These are phyloP conservation scores for Lasioglossum leucozonium DNA, from an alignment of 2,888 invertebrate species.

Conservation along the genomic window DNA sequence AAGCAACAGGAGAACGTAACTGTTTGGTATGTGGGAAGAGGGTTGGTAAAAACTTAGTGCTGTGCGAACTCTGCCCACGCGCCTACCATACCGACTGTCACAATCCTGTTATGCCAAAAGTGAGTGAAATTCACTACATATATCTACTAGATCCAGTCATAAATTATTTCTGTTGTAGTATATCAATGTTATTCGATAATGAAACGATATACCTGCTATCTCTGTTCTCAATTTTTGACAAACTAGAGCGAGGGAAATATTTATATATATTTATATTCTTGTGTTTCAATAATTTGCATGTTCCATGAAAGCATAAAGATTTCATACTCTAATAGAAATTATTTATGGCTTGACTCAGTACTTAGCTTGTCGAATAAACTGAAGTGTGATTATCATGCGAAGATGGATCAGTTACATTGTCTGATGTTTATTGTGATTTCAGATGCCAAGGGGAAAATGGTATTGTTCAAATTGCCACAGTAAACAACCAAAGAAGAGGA, in stretches of 20 bases:
- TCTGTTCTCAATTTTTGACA: background rate
- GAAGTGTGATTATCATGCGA: background rate
- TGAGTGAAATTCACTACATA: conserved; percentile 74
- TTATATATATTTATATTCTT: background rate
- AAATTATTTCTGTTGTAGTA: background rate
- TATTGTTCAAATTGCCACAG: conserved; percentile 95
- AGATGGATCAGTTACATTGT: background rate
- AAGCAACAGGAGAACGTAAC: conserved; percentile 95
- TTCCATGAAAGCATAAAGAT: too few species aligned
- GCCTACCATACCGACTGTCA: conserved; percentile 97
- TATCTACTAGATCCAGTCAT: background rate
- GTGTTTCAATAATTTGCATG: too few species aligned
- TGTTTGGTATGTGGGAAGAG: conserved; percentile 97
- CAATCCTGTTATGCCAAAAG: conserved; percentile 93
- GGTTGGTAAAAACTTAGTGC: conserved; percentile 89
- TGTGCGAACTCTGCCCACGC: conserved; percentile 95
- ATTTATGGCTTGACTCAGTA: background rate
- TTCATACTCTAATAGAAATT: background rate
- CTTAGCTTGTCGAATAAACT: background rate
- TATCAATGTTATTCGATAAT: background rate
- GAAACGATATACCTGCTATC: background rate
- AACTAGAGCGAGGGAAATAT: background rate
- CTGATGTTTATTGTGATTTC: conserved; percentile 47
- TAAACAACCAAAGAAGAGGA: conserved; percentile 90
- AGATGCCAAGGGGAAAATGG: conserved; percentile 94